Evolutionary conservation across 2,113 vertebrate species (phyloP).

Genomic region (Smithornis capensis): DNA sequence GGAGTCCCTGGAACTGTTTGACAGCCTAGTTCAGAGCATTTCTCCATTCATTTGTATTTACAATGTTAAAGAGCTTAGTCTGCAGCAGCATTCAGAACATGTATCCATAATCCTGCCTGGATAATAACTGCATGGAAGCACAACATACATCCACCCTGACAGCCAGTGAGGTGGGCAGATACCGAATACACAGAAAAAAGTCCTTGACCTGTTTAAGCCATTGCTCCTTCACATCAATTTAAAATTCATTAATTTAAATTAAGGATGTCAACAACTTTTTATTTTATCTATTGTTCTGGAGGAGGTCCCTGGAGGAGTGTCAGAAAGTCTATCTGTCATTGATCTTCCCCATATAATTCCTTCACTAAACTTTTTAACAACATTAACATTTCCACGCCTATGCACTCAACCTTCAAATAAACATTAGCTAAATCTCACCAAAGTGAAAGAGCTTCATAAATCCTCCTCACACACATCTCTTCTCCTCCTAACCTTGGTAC

Average conservation of each 20-base stretch:
- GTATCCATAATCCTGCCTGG: not conserved
- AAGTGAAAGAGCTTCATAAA: not conserved
- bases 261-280: constrained; percentile 15
- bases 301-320: not conserved
- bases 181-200: not conserved
- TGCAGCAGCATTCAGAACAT: not conserved
- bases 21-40: not conserved
- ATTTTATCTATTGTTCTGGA: not conserved
- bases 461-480: not conserved
- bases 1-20: not conserved
- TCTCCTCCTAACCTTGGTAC: not conserved
- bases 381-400: constrained; percentile 6
- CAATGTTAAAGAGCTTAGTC: not conserved
- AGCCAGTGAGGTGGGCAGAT: not conserved
- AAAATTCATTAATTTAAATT: constrained; percentile 4
- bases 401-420: not conserved
- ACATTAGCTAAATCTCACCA: not conserved
- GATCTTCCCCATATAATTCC: not conserved
- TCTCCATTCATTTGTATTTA: not conserved
- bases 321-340: not conserved
- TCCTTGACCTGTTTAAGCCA: constrained; percentile 44
- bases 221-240: not conserved
- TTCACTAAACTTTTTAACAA: not conserved
- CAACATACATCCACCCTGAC: not conserved
- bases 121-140: constrained; percentile 16